A percentile compares a stretch with the other conserved stretches of the same genome.
Conservation (phyloP, 2,113 vertebrate species). For the Polypterus bichir region DNA sequence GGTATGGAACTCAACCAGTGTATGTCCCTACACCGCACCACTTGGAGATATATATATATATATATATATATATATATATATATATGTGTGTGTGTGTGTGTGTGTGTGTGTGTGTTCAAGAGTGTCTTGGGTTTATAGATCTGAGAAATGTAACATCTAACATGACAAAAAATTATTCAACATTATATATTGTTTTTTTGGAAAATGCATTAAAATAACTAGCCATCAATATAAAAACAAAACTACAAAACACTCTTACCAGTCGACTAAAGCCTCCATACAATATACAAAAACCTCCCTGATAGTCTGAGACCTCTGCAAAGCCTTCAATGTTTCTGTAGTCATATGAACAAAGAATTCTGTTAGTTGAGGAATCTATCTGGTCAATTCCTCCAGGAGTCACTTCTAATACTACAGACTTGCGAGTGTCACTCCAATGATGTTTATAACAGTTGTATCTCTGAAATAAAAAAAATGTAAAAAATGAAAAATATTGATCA, state of each 20-base stretch:
- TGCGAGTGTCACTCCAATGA: constrained; percentile 86
- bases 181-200: too few species aligned
- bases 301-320: constrained; percentile 80
- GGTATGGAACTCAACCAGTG: too few species aligned
- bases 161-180: too few species aligned
- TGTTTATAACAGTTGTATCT: constrained; percentile 96
- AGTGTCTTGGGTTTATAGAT: too few species aligned
- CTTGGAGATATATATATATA: too few species aligned
- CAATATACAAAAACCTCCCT: constrained; percentile 89
- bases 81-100: too few species aligned
- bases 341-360: constrained; percentile 91
- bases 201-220: too few species aligned
- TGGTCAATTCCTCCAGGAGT: constrained; percentile 95
- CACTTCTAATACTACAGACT: constrained; percentile 79
- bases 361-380: constrained; percentile 80
- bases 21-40: too few species aligned
- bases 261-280: constrained; percentile 91
- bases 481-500: background rate
- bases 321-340: constrained; percentile 97
- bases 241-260: constrained; percentile 45
- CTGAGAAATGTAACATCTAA: too few species aligned
- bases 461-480: constrained; percentile 29
- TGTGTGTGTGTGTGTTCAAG: too few species aligned
- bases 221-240: too few species aligned
- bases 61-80: too few species aligned